phyloP scores from a whole-genome alignment of 2,797 vertebrate species.

The Tapirus indicus region DNA sequence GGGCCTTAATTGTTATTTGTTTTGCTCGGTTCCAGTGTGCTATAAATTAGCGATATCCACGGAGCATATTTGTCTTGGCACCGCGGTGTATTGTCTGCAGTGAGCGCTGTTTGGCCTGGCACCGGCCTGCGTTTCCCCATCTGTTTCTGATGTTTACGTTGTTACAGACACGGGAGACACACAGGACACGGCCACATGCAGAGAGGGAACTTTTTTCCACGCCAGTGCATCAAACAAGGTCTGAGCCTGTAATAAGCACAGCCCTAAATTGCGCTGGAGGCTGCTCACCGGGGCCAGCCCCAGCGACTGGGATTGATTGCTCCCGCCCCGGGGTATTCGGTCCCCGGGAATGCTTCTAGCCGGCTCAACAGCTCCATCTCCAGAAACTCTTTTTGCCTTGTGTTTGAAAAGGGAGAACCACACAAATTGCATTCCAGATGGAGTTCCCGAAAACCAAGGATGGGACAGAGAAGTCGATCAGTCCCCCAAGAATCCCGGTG shows the following conservation, averaged over 20 bases:
- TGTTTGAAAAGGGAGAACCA: background rate
- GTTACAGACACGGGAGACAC: conserved; percentile 84
- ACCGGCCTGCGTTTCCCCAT: conserved; percentile 82
- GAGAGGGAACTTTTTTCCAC: conserved; percentile 78
- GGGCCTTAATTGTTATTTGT: conserved; percentile 86
- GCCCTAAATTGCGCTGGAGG: conserved; percentile 78
- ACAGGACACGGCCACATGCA: conserved; percentile 79
- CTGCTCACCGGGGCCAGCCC: background rate
- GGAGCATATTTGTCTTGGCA: conserved; percentile 86
- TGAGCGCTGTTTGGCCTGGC: conserved; percentile 86
- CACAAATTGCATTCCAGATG: background rate
- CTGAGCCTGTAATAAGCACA: conserved; percentile 71
- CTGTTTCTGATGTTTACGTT: conserved; percentile 88
- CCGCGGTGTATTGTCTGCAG: conserved; percentile 81
- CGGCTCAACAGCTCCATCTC: conserved; percentile 6
- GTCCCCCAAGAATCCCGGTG: background rate
- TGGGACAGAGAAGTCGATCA: background rate
- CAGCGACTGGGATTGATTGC: background rate
- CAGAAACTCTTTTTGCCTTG: conserved; percentile 54
- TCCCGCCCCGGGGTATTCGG: background rate
- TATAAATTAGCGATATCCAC: conserved; percentile 84
- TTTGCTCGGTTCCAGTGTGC: conserved; percentile 85
- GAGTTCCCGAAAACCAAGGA: background rate
- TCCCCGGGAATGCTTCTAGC: conserved; percentile 8
- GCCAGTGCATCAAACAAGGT: conserved; percentile 73